Conservation (phyloP, 2,113 vertebrate species). For the Peromyscus polionotus region DNA sequence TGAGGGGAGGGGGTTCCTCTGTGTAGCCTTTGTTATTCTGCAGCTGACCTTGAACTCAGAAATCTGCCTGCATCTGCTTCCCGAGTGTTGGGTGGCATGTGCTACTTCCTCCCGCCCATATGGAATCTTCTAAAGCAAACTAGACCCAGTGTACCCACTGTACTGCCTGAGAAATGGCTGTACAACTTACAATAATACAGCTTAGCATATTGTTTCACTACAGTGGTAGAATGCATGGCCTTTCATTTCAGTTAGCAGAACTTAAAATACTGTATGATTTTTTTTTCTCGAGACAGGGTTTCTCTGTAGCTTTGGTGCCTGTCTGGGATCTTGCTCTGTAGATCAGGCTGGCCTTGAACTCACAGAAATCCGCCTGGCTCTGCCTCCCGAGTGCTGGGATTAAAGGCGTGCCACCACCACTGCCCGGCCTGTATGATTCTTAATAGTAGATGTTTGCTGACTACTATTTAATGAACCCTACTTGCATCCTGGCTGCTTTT, state of each 20-base stretch:
- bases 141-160: too few relatives aligned
- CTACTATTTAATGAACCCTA: accelerated
- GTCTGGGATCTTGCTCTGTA: too few relatives aligned
- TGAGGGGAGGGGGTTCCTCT: not conserved
- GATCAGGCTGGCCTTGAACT: too few relatives aligned
- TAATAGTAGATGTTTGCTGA: accelerated
- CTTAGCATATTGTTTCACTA: accelerated
- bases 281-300: too few relatives aligned
- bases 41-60: not conserved
- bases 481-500: not conserved
- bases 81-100: not conserved
- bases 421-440: not conserved
- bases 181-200: accelerated
- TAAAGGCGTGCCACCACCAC: too few relatives aligned
- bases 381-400: too few relatives aligned
- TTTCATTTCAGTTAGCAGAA: not conserved
- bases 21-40: not conserved
- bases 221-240: accelerated
- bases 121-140: not conserved
- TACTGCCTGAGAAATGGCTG: too few relatives aligned
- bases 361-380: too few relatives aligned
- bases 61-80: not conserved
- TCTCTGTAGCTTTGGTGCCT: too few relatives aligned
- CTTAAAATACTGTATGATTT: not conserved
- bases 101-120: not conserved